These are phyloP conservation scores for Apocrypta bakeri DNA, from an alignment of 1,140 invertebrate species.

Conservation along the genomic window DNA sequence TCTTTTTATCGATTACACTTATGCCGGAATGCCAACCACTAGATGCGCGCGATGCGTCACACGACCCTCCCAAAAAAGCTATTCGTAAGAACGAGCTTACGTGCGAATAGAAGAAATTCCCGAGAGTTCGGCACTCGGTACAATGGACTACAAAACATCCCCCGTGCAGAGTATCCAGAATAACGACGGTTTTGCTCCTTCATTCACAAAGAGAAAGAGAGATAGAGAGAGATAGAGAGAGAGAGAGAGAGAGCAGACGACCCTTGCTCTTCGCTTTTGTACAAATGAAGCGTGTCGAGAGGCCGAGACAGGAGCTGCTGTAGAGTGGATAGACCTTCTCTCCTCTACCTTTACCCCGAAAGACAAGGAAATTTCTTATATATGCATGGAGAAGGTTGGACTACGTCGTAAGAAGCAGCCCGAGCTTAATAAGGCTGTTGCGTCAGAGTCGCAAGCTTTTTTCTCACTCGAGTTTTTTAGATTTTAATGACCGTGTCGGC, in stretches of 20 bases:
- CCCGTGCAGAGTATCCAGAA: background rate
- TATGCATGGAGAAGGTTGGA: background rate
- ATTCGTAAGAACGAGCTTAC: background rate
- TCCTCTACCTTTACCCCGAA: background rate
- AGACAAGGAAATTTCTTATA: background rate
- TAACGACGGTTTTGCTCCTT: background rate
- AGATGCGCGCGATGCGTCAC: too few species aligned
- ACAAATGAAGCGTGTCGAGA: slow-evolving; percentile 35
- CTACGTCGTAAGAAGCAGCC: background rate
- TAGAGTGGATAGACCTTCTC: background rate
- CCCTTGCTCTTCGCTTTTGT: background rate
- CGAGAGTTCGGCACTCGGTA: background rate
- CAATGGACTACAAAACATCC: background rate
- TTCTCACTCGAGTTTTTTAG: background rate
- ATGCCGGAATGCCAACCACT: too few species aligned
- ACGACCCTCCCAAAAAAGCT: background rate
- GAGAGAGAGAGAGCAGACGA: background rate
- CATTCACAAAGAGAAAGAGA: slow-evolving; percentile 16
- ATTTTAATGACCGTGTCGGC: background rate
- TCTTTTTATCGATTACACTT: too few species aligned
- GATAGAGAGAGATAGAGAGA: background rate
- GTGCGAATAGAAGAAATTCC: background rate
- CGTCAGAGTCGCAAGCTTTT: background rate
- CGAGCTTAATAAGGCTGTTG: background rate
- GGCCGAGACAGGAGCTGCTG: background rate